A percentile compares a stretch with the other conserved stretches of the same genome.
Evolutionary conservation across 2,797 vertebrate species (phyloP).

Genomic region (Sebastes minor): DNA sequence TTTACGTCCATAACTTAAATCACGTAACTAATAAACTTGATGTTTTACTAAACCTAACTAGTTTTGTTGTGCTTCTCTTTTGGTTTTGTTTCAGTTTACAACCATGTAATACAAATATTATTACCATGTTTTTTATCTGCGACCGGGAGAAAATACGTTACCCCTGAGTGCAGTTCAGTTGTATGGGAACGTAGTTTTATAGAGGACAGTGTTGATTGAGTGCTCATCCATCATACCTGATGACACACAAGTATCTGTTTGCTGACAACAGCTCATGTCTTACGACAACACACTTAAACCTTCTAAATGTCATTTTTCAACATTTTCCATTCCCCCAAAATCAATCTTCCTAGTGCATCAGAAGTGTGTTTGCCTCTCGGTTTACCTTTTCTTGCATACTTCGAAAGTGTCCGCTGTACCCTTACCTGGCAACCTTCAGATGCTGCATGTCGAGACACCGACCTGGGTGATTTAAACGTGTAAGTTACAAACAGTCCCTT

Average conservation of each 20-base stretch:
- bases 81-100: no score
- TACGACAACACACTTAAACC: constrained; percentile 41
- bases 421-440: constrained; percentile 5
- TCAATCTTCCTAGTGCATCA: constrained; percentile 43
- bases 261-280: constrained; percentile 59
- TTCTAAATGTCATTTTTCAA: constrained; percentile 50
- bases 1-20: not conserved
- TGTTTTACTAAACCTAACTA: not conserved
- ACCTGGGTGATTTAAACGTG: no score
- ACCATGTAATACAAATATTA: no score
- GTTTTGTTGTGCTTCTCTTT: no score
- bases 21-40: not conserved
- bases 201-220: not conserved
- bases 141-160: no score
- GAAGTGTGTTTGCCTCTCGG: not conserved
- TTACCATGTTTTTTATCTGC: no score
- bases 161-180: not conserved
- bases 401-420: not conserved
- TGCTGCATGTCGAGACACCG: not conserved
- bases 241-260: constrained; percentile 56
- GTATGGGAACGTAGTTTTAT: not conserved
- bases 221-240: constrained; percentile 57
- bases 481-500: no score
- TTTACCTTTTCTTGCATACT: not conserved
- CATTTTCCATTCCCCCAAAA: constrained; percentile 36